These are phyloP conservation scores for Lamprologus sp. DNA, from an alignment of 2,113 vertebrate species.

Conservation along the genomic window DNA sequence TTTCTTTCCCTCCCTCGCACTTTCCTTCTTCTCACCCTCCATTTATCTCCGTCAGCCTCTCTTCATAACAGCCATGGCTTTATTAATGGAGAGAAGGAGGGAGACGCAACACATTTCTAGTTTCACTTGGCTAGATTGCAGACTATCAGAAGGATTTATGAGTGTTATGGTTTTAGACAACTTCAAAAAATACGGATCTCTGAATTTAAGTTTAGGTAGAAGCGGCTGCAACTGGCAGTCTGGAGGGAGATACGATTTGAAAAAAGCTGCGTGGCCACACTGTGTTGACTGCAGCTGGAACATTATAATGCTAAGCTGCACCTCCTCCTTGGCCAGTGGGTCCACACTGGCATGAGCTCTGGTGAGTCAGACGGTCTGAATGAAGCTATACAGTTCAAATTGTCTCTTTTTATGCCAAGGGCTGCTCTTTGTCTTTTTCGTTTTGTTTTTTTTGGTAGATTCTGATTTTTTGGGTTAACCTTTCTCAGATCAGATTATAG, in stretches of 20 bases:
- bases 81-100: constrained; percentile 18
- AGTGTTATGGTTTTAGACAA: not conserved
- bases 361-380: constrained; percentile 8
- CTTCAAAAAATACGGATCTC: not conserved
- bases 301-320: constrained; percentile 52
- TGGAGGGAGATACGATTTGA: not conserved
- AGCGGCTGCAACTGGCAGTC: not conserved
- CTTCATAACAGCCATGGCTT: constrained; percentile 38
- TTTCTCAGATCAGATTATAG: not conserved
- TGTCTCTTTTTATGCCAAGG: constrained; percentile 1
- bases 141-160: not conserved
- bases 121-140: not conserved
- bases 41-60: constrained; percentile 61
- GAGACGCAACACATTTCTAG: not conserved
- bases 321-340: constrained; percentile 8
- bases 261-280: not conserved
- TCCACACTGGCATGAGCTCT: constrained; percentile 9
- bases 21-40: not conserved
- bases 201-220: not conserved
- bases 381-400: not conserved
- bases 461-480: not conserved
- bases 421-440: not conserved
- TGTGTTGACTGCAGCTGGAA: constrained; percentile 51
- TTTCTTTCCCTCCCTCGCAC: not conserved
- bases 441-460: not conserved